Base-by-base conservation (phyloP, 2,113 vertebrate species). In the Sula dactylatra region DNA sequence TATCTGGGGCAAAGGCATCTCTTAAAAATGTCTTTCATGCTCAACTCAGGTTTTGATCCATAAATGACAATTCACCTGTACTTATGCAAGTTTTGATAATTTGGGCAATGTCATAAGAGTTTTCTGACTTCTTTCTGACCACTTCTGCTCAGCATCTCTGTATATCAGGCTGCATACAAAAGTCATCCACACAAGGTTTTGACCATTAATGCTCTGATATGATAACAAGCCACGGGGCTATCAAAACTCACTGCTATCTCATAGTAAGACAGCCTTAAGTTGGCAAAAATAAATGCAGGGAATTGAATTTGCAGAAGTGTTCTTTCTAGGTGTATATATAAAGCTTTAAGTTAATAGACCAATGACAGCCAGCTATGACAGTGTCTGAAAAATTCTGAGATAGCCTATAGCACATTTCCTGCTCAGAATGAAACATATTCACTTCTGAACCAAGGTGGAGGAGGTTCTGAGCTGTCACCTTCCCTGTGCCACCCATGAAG, bases 401-500 rank as follows among this genome's bases (percentile, higher is more conserved):
- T 58, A 61, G 52, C 6, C 5, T 10, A n/a, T 16, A 44, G 4
- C 13, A 65, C 18, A n/a, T 49, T 66, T 94, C 17, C 36, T 22
- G 13, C 25, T 67, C 40, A 52, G 22, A 89, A 84, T 64, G 16
- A 70, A 93, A 55, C 5, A 9, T 20, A 36, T 9, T 55, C 17
- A 56, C 16, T 76, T 69, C 34, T 70, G 36, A 70, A 42, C 1
- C 10, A 49, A 24, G 5, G 4, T 24, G 11, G 9, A 66, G 55
- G 54, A 72, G 14, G 15, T 49, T 56, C 73, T 47, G 20, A 13
- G 18, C 40, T 44, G 21, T 38, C 11, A 29, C 12, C 11, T 62
- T 73, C 27, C 47, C 21, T 0, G 0, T 72, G 16, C 12, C 15
- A 56, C n/a, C 22, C 3, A 2, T 4, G 17, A 64, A 67, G 15